phyloP scores from a whole-genome alignment of 2,113 vertebrate genomes.

The Silurus glanis region DNA sequence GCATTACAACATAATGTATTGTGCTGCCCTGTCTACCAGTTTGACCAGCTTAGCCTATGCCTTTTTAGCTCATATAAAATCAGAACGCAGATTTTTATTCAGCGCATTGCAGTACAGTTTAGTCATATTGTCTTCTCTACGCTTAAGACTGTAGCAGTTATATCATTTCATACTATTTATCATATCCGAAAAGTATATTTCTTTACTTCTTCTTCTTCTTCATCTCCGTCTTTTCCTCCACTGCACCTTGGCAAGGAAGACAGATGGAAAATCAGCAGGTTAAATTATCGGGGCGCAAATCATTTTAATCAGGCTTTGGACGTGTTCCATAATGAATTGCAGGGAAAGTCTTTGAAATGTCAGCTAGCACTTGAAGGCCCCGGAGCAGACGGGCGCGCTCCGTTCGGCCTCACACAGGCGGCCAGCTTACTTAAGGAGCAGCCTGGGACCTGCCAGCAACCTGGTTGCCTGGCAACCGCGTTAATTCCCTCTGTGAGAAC shows the following conservation, averaged over 20 bases:
- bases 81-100: not conserved
- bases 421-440: constrained; percentile 60
- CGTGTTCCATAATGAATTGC: constrained; percentile 60
- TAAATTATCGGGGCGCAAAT: constrained; percentile 62
- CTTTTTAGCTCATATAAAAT: not conserved
- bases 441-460: constrained; percentile 53
- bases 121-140: not conserved
- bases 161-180: not conserved
- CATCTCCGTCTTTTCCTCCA: not conserved
- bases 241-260: constrained; percentile 26
- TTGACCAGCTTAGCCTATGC: not conserved
- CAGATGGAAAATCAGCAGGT: constrained; percentile 56
- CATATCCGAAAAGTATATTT: not conserved
- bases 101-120: not conserved
- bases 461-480: constrained; percentile 72
- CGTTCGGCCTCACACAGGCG: constrained; percentile 29
- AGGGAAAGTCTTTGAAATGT: constrained; percentile 55
- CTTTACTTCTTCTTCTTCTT: not conserved
- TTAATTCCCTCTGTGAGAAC: constrained; percentile 65
- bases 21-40: not conserved
- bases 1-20: too few species aligned
- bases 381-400: constrained; percentile 47
- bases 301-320: constrained; percentile 63
- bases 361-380: constrained; percentile 56
- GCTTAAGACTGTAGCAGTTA: not conserved